phyloP scores from a whole-genome alignment of 64 coral and sea anemone genomes.

The Acropora yongei region DNA sequence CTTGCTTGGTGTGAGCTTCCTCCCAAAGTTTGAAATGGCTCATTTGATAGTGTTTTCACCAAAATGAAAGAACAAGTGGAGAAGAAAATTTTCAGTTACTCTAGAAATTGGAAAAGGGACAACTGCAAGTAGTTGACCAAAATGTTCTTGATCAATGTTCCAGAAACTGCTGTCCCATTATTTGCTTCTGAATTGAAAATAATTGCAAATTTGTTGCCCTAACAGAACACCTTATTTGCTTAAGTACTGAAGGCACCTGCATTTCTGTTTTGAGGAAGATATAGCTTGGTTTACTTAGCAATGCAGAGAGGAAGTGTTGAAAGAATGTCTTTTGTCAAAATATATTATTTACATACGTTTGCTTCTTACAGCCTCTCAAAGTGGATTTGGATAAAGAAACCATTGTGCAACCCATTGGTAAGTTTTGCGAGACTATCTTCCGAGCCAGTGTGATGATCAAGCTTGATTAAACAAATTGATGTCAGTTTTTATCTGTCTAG shows the following conservation, averaged over 20 bases:
- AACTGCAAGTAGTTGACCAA: neutral
- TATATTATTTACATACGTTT: too few species aligned
- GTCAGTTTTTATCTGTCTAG: too few species aligned
- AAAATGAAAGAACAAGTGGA: neutral
- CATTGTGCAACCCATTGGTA: slow-evolving; percentile 76
- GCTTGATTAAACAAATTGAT: too few species aligned
- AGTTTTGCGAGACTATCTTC: neutral
- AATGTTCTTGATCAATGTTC: neutral
- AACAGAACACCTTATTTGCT: too few species aligned
- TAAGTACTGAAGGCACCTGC: too few species aligned
- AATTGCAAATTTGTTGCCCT: too few species aligned
- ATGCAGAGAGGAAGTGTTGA: too few species aligned
- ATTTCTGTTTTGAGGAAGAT: too few species aligned
- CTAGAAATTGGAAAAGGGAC: neutral
- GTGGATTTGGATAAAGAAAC: slow-evolving; percentile 66
- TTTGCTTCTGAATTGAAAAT: neutral
- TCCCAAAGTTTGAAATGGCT: neutral
- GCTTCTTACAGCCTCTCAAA: slow-evolving; percentile 65
- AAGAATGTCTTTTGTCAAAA: neutral
- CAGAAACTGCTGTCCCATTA: neutral
- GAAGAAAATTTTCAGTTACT: too few species aligned
- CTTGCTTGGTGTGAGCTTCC: too few species aligned
- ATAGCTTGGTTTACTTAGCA: too few species aligned
- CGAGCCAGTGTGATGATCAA: too few species aligned
- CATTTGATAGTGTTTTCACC: neutral